phyloP scores from a whole-genome alignment of 2,797 vertebrate species.

The Nasua narica region DNA sequence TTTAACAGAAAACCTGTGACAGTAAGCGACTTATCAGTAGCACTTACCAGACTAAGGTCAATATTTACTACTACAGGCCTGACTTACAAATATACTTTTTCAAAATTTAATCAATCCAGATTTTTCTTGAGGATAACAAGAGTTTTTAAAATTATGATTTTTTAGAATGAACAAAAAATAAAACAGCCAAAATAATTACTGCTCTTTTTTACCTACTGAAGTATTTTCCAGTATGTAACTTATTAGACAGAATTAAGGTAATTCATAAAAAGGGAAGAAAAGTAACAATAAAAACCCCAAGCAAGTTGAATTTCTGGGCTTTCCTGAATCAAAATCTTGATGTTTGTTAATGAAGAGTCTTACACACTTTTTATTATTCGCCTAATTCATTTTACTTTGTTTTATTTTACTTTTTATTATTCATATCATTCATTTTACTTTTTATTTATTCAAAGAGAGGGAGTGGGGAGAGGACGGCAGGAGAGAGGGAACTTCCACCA shows the following conservation, averaged over 20 bases:
- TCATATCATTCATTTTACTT: neutral
- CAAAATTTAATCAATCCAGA: slow-evolving; percentile 1
- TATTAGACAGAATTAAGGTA: slow-evolving; percentile 10
- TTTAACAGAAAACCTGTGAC: neutral
- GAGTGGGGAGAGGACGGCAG: neutral
- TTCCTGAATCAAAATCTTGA: neutral
- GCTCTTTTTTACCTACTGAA: neutral
- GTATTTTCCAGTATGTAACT: slow-evolving; percentile 23
- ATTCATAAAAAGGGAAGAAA: neutral
- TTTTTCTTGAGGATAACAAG: slow-evolving; percentile 14
- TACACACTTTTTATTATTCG: neutral
- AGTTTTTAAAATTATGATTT: neutral
- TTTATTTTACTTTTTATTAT: too few species aligned
- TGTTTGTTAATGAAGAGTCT: neutral
- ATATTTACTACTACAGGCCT: neutral
- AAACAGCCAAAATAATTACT: neutral
- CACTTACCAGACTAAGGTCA: neutral
- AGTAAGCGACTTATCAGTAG: neutral
- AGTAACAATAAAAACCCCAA: neutral
- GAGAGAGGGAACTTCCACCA: neutral
- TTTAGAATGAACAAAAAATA: neutral
- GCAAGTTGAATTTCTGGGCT: slow-evolving; percentile 2
- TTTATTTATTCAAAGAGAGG: neutral
- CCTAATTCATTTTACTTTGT: too few species aligned
- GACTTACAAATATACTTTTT: slow-evolving; percentile 22